A percentile compares a stretch with the other conserved stretches of the same genome.
Conservation (phyloP, 1,140 invertebrate genomes). For the Holcopasites calliopsidis region DNA sequence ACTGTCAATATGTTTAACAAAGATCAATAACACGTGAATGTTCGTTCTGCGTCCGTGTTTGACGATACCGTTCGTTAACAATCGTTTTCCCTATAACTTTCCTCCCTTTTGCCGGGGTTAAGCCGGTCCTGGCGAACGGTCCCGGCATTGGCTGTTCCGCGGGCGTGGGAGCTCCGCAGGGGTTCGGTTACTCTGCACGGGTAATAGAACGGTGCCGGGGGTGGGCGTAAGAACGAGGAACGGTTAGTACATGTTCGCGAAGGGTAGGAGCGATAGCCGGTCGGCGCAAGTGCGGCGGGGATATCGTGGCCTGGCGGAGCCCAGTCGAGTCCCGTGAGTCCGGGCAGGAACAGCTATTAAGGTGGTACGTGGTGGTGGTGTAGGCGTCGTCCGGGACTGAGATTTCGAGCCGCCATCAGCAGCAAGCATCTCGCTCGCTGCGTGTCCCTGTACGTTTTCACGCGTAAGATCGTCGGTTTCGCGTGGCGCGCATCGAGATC, state of each 20-base stretch:
- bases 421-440: constrained; percentile 32
- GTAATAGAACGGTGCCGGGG: constrained; percentile 56
- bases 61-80: not conserved
- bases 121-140: constrained; percentile 29
- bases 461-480: constrained; percentile 4
- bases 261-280: constrained; percentile 49
- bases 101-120: not conserved
- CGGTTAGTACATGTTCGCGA: constrained; percentile 51
- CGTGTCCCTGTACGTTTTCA: constrained; percentile 11
- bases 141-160: constrained; percentile 53
- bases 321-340: constrained; percentile 78
- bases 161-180: constrained; percentile 64
- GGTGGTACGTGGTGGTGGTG: constrained; percentile 61
- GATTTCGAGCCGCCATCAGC: constrained; percentile 54
- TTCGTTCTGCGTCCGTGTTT: not conserved
- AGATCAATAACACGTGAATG: not conserved
- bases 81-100: not conserved
- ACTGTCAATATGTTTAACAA: not conserved
- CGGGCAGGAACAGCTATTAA: constrained; percentile 73
- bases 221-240: constrained; percentile 43
- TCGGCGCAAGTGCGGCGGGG: constrained; percentile 56
- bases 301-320: constrained; percentile 65
- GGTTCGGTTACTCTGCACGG: constrained; percentile 48
- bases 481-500: constrained; percentile 46
- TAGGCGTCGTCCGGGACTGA: constrained; percentile 64